phyloP scores from a whole-genome alignment of 2,797 vertebrate species.

The Xenentodon cancila region DNA sequence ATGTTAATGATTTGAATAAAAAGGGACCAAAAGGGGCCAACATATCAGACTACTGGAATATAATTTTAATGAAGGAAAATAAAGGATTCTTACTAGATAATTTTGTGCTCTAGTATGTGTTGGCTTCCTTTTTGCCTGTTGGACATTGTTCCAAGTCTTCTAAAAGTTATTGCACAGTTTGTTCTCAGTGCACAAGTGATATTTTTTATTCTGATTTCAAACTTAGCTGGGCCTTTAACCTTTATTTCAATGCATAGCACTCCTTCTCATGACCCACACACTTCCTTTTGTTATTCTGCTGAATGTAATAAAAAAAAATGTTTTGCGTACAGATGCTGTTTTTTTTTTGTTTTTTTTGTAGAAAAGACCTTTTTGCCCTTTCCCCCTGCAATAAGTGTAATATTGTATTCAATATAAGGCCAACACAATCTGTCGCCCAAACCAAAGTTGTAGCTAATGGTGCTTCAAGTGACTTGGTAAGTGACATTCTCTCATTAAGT shows the following conservation, averaged over 20 bases:
- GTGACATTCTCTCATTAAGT: slow-evolving; percentile 61
- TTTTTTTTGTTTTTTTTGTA: background rate
- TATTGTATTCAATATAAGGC: slow-evolving; percentile 11
- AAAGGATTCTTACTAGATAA: no score
- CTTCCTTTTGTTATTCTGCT: background rate
- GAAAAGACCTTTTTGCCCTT: no score
- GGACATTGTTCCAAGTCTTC: no score
- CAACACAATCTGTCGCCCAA: slow-evolving; percentile 38
- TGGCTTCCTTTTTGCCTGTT: background rate
- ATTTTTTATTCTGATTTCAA: background rate
- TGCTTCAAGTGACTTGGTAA: slow-evolving; percentile 29
- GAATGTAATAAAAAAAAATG: background rate
- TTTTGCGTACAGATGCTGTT: background rate
- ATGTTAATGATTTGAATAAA: no score
- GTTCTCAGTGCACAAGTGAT: background rate
- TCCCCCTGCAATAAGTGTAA: slow-evolving; percentile 1
- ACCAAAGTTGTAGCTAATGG: slow-evolving; percentile 39
- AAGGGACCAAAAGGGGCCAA: no score
- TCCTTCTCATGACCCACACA: background rate
- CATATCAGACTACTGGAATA: no score
- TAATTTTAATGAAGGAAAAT: no score
- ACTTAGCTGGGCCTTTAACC: background rate
- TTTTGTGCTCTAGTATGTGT: no score
- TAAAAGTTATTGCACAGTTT: background rate
- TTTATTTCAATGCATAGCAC: background rate